Evolutionary conservation across 2,113 vertebrate species (phyloP), one percentile per base, ranked within the genome.

Genomic region (Thunnus maccoyii): DNA sequence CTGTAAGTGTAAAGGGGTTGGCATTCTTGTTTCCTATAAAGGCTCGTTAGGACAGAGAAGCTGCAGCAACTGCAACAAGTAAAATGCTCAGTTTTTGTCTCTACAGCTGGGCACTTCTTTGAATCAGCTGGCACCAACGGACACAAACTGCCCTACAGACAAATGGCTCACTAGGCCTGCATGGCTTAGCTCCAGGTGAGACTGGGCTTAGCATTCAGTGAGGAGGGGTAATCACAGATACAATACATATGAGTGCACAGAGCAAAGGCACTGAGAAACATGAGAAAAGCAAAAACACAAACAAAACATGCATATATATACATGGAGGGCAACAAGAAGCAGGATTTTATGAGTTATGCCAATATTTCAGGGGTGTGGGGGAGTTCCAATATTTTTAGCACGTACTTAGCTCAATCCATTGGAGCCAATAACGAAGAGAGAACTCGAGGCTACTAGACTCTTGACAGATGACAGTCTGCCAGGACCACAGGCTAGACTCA

Each of bases 311-410:
- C 20, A 30, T 30, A 74, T 58, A 54, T 65, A 67, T 63, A 83
- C 74, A 67, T 11, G 32, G 55, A 81, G 68, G 58, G 68, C 57
- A 62, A 61, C 67, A 64, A 80, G 61, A 85, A 87, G 82, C 84
- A 44, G 60, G 64, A 75, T 84, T 77, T 60, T 72, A 52, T 76
- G 63, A 66, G 54, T 70, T 32, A 5, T 84, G 88, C 82, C 91
- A 90, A 82, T 71, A 88, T 91, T 83, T 85, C 22, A 30, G 27
- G 27, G 27, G 27, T 30, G 27, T 30, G 27, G 22, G 44, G 76
- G 85, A 80, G 15, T 81, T 92, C 81, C 84, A 90, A 80, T 89
- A 85, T 80, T 84, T 78, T 74, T 72, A 85, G 76, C 47, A 66
- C 85, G 78, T 68, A 85, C 85, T 90, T 87, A 72, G 73, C 78